phyloP scores from a whole-genome alignment of 2,888 invertebrate species.

The Automeris io region DNA sequence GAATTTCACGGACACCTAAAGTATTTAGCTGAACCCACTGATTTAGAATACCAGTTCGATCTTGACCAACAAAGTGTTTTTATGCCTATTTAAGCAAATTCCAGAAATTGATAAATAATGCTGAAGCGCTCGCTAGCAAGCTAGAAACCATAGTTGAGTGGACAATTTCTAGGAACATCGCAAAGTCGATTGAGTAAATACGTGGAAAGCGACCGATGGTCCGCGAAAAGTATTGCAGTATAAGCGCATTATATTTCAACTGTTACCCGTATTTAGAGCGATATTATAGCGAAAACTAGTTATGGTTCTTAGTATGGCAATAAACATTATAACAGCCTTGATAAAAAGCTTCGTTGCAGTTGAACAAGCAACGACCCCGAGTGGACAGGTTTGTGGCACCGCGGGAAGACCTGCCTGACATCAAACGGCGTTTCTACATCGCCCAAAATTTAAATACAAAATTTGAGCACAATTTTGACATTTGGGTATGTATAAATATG shows the following conservation, averaged over 20 bases:
- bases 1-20: too few relatives aligned
- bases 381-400: constrained; percentile 56
- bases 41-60: constrained; percentile 1
- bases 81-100: constrained; percentile 17
- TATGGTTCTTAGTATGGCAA: constrained; percentile 31
- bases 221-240: constrained; percentile 23
- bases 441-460: too few relatives aligned
- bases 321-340: constrained; percentile 7
- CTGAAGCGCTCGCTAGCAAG: constrained; percentile 16
- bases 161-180: constrained; percentile 29
- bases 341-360: constrained; percentile 38
- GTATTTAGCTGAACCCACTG: constrained; percentile 16
- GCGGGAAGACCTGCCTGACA: constrained; percentile 41
- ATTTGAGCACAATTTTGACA: constrained; percentile 25
- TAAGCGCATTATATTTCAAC: constrained; percentile 16
- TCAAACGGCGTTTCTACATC: constrained; percentile 35
- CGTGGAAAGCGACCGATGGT: constrained; percentile 32
- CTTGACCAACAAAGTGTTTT: constrained; percentile 20
- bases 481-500: constrained; percentile 38
- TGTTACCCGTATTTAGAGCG: constrained; percentile 29
- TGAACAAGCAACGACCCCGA: constrained; percentile 38
- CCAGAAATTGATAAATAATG: constrained; percentile 26
- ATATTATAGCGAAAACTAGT: constrained; percentile 32
- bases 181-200: constrained; percentile 24
- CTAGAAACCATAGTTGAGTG: constrained; percentile 23